phyloP scores from a whole-genome alignment of 2,888 invertebrate genomes.

The Parascotia fuliginaria region DNA sequence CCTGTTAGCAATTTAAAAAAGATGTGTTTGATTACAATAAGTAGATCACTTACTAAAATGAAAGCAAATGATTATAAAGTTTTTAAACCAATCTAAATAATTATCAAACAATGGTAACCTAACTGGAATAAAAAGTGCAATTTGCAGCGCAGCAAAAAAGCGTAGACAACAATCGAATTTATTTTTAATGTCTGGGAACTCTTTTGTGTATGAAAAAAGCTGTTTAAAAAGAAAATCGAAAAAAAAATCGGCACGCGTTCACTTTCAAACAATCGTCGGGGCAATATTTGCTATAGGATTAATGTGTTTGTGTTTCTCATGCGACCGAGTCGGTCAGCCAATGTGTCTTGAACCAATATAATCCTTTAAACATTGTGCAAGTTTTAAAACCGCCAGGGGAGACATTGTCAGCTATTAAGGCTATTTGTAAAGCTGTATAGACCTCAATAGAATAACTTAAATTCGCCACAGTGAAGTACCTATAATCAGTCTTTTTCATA shows the following conservation, averaged over 20 bases:
- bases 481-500: slow-evolving; percentile 9
- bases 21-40: background rate
- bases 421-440: background rate
- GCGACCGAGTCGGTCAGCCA: slow-evolving; percentile 44
- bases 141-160: slow-evolving; percentile 24
- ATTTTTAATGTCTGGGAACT: slow-evolving; percentile 47
- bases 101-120: slow-evolving; percentile 28
- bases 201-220: slow-evolving; percentile 42
- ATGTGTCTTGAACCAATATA: slow-evolving; percentile 28
- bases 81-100: slow-evolving; percentile 30
- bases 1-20: too few relatives aligned
- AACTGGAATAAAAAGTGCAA: slow-evolving; percentile 19
- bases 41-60: slow-evolving; percentile 5
- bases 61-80: slow-evolving; percentile 14
- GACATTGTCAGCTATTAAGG: background rate
- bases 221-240: slow-evolving; percentile 47
- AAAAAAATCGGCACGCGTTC: slow-evolving; percentile 57
- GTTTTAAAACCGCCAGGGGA: slow-evolving; percentile 7
- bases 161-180: slow-evolving; percentile 47
- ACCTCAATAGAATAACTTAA: background rate
- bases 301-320: slow-evolving; percentile 78
- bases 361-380: slow-evolving; percentile 20
- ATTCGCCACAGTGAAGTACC: slow-evolving; percentile 6
- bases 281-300: slow-evolving; percentile 70
- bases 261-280: slow-evolving; percentile 71